These are phyloP conservation scores for Erannis defoliaria DNA, from an alignment of 2,888 invertebrate genomes.

Conservation along the genomic window DNA sequence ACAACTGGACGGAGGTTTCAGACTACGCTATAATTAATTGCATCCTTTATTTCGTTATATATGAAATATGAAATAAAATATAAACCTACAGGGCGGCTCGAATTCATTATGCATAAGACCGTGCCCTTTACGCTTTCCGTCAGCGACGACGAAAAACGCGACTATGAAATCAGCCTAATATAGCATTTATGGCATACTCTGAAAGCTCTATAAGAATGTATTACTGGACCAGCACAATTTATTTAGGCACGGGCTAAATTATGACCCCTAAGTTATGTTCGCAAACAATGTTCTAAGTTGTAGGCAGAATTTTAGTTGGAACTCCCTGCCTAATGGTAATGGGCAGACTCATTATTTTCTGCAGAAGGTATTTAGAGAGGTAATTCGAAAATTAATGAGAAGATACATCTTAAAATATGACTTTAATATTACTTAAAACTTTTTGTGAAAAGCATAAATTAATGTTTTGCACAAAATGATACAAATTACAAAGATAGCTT, in stretches of 20 bases:
- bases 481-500: too few relatives aligned
- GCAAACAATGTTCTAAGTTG: slow-evolving; percentile 8
- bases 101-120: too few relatives aligned
- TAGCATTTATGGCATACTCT: neutral
- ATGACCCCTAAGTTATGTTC: slow-evolving; percentile 15
- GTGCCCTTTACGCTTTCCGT: too few relatives aligned
- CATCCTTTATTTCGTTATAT: too few relatives aligned
- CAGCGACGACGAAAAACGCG: too few relatives aligned
- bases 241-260: slow-evolving; percentile 24
- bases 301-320: slow-evolving; percentile 9
- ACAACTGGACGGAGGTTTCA: neutral
- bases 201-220: slow-evolving; percentile 3
- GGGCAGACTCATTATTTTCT: slow-evolving; percentile 8
- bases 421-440: neutral
- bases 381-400: slow-evolving; percentile 9
- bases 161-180: too few relatives aligned
- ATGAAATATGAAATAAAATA: too few relatives aligned
- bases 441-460: neutral
- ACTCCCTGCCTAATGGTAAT: neutral
- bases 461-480: neutral
- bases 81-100: too few relatives aligned
- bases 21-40: neutral
- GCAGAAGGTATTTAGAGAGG: neutral
- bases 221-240: slow-evolving; percentile 19
- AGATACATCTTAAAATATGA: slow-evolving; percentile 8